A percentile compares a stretch with the other conserved stretches of the same genome.
These are phyloP conservation scores for Drosophila nigrodunni DNA, from an alignment of 1,140 invertebrate genomes.

Conservation along the genomic window DNA sequence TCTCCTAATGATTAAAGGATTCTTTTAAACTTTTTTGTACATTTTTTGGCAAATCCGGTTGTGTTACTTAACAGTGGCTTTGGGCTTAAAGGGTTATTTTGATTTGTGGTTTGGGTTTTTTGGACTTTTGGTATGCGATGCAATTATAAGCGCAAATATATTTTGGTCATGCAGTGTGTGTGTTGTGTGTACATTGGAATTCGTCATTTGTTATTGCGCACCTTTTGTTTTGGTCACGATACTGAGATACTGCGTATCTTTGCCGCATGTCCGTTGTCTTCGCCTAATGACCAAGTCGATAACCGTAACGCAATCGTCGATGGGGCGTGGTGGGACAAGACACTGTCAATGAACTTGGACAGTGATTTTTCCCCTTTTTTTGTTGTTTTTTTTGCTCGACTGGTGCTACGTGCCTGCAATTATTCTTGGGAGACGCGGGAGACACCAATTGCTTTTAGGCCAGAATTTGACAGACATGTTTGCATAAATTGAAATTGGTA, in stretches of 20 bases:
- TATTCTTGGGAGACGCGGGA: slow-evolving; percentile 54
- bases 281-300: slow-evolving; percentile 46
- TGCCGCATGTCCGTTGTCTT: slow-evolving; percentile 25
- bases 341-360: slow-evolving; percentile 73
- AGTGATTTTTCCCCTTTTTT: neutral
- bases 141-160: slow-evolving; percentile 38
- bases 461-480: slow-evolving; percentile 9
- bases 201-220: slow-evolving; percentile 37
- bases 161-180: slow-evolving; percentile 39
- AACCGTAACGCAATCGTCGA: slow-evolving; percentile 48
- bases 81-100: slow-evolving; percentile 12
- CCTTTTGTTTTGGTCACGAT: slow-evolving; percentile 50
- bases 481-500: slow-evolving; percentile 37
- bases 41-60: slow-evolving; percentile 1
- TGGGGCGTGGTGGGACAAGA: slow-evolving; percentile 63
- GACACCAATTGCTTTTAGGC: neutral
- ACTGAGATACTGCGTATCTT: slow-evolving; percentile 29
- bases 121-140: slow-evolving; percentile 2
- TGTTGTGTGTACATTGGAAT: slow-evolving; percentile 26
- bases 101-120: slow-evolving; percentile 27
- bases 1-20: neutral
- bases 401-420: slow-evolving; percentile 69
- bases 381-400: slow-evolving; percentile 17
- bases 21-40: neutral
- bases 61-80: neutral